Evolutionary conservation across 2,888 invertebrate genomes (phyloP), one percentile per base, ranked within the genome.

Genomic region (Cylloceria caligata): DNA sequence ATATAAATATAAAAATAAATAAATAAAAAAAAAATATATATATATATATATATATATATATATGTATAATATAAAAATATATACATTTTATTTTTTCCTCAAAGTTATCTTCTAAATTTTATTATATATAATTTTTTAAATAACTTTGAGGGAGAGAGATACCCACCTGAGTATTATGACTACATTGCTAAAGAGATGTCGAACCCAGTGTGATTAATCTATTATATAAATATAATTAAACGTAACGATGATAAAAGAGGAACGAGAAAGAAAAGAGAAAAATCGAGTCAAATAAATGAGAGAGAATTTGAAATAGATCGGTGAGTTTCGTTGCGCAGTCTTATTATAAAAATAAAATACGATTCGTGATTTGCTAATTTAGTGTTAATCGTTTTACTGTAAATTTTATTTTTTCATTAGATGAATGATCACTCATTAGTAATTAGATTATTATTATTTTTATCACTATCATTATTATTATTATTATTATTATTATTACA

Each of bases 161-260:
- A 83, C 79, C 80, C 82, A 83, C 77, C 73, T 67, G 80, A 78
- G 83, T 77, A 75, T 69, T 85, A 81, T 83, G 83, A 83, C 81
- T 81, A 83, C 77, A 84, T 84, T 84, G 82, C 85, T 84, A 81
- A 84, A 64, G 81, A 65, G 78, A 85, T 82, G 84, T 88, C 84
- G 76, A 84, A 78, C 71, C 82, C 86, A 86, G 83, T 85, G 87
- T 87, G 86, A 88, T 89, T 85, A 82, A 80, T 83, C 75, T 81
- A 84, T 82, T 83, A 68, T 80, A 83, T 69, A 73, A 74, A 74
- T 78, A 75, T 75, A 76, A 73, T 77, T 80, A 81, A 78, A 76
- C 57, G 64, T 74, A 72, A 78, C 67, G 47, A 65, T 83, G 65
- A 83, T n/a, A n/a, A 55, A 42, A 27, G 16, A 71, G 39, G 72